A percentile compares a stretch with the other conserved stretches of the same genome.
phyloP scores from a whole-genome alignment of 2,888 invertebrate genomes.

The Drosophila seclusa region DNA sequence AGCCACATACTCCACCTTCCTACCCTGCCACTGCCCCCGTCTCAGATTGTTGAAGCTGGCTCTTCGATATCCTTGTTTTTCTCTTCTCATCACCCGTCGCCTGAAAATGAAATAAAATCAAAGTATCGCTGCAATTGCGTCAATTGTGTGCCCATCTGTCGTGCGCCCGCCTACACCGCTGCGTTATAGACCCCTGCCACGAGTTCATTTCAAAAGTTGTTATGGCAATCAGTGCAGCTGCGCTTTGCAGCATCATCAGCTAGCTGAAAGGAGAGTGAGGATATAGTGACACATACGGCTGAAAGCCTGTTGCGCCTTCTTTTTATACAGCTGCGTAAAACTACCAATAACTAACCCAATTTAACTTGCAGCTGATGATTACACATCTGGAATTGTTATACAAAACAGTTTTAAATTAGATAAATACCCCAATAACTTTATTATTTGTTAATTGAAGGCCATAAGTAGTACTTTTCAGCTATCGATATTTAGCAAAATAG shows the following conservation, averaged over 20 bases:
- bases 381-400: neutral
- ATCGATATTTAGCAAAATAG: neutral
- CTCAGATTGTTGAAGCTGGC: constrained; percentile 12
- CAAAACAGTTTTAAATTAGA: neutral
- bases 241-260: constrained; percentile 1
- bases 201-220: constrained; percentile 79
- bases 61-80: constrained; percentile 25
- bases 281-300: constrained; percentile 10
- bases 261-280: constrained; percentile 15
- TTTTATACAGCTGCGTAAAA: neutral
- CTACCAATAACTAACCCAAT: constrained; percentile 36
- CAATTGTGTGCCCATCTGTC: constrained; percentile 64
- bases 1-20: constrained; percentile 3
- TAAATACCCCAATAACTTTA: neutral
- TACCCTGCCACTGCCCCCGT: neutral
- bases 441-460: neutral
- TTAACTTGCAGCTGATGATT: neutral
- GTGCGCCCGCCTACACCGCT: neutral
- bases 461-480: neutral
- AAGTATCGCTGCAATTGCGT: constrained; percentile 78
- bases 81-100: constrained; percentile 51
- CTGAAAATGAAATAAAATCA: constrained; percentile 78
- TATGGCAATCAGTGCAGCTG: constrained; percentile 76
- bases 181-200: neutral
- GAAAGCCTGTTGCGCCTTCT: constrained; percentile 39